Conservation (phyloP, 2,888 invertebrate species). For the Cheilosia variabilis region DNA sequence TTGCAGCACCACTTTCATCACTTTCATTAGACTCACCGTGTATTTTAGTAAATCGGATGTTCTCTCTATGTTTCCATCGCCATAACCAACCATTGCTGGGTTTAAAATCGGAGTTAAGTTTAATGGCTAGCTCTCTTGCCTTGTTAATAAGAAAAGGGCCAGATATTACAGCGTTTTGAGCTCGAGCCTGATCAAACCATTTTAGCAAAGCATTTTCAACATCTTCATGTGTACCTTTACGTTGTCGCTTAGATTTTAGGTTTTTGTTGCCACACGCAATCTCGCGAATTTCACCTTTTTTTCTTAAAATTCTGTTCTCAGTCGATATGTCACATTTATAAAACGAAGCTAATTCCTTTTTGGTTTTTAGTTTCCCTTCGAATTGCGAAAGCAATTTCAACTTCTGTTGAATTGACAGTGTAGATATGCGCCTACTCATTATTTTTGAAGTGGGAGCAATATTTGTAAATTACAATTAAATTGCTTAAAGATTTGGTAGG, state of each 20-base stretch:
- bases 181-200: constrained; percentile 11
- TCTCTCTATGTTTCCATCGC: too few species aligned
- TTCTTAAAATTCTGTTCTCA: too few species aligned
- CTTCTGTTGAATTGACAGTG: too few species aligned
- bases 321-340: constrained; percentile 3
- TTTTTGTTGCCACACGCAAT: too few species aligned
- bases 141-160: constrained; percentile 3
- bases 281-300: too few species aligned
- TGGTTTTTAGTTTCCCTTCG: neutral
- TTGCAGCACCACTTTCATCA: neutral
- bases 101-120: constrained; percentile 7
- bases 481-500: too few species aligned
- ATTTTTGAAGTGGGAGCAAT: too few species aligned
- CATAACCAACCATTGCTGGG: constrained; percentile 6
- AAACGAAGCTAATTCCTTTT: constrained; percentile 2
- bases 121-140: neutral
- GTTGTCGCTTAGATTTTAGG: too few species aligned
- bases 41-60: neutral
- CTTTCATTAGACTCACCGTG: constrained; percentile 1
- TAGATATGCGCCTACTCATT: too few species aligned
- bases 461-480: accelerated
- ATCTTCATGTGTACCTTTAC: too few species aligned
- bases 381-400: neutral
- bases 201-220: neutral
- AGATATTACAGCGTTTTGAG: constrained; percentile 3